phyloP scores from a whole-genome alignment of 1,140 invertebrate species.

The Drosophila sturtevanti region DNA sequence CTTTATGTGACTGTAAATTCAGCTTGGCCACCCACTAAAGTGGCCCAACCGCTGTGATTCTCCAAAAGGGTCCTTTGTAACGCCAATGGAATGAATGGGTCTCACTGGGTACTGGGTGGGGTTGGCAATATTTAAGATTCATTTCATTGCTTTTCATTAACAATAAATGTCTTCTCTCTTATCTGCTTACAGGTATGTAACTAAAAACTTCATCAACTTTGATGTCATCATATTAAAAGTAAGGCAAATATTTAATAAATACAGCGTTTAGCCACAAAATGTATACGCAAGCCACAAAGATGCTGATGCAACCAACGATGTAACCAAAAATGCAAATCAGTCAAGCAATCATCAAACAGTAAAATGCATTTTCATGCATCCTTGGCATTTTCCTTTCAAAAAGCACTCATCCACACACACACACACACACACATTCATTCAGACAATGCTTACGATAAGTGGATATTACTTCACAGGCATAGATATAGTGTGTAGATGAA shows the following conservation, averaged over 20 bases:
- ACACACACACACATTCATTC: conserved; percentile 10
- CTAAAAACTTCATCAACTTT: neutral
- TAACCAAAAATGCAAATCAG: conserved; percentile 66
- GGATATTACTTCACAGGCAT: conserved; percentile 11
- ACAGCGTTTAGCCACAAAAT: conserved; percentile 24
- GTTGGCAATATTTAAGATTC: conserved; percentile 17
- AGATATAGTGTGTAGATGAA: neutral
- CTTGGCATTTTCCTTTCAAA: conserved; percentile 29
- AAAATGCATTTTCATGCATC: conserved; percentile 69
- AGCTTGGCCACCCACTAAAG: neutral
- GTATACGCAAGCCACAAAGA: conserved; percentile 30
- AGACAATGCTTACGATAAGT: neutral
- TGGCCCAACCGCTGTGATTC: neutral
- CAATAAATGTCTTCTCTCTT: neutral
- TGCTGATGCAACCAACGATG: conserved; percentile 7
- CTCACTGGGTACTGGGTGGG: too few relatives aligned
- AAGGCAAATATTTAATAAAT: conserved; percentile 35
- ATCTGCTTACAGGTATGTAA: conserved; percentile 51
- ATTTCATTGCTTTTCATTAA: conserved; percentile 4
- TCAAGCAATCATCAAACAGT: conserved; percentile 44
- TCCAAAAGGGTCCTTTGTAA: neutral
- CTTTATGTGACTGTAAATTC: conserved; percentile 9
- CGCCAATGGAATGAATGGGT: neutral
- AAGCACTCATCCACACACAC: neutral
- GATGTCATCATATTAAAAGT: neutral